Base-by-base conservation (phyloP, 2,797 vertebrate genomes). In the Sparus aurata region DNA sequence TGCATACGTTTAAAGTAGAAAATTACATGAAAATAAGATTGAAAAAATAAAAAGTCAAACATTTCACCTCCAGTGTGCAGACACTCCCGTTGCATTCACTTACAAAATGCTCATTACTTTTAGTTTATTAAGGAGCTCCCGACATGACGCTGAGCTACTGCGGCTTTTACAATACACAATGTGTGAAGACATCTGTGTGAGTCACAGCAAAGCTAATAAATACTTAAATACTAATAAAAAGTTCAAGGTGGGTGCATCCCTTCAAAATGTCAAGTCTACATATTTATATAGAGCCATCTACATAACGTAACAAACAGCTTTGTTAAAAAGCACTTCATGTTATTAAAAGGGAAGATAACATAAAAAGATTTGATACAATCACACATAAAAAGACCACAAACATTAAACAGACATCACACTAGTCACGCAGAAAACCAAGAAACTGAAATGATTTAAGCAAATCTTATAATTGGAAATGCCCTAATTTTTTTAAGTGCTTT, bases 401-500 rank as follows among this genome's bases (percentile, higher is more conserved):
- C 8, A 50, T 61, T 18, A 55, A 57, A 79, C 77, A 80, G 4
- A 58, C 60, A 59, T 69, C 55, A 23, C 57, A 78, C 49, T 73
- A 71, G 83, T 72, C 67, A 23, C 50, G 43, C 53, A 63, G 15
- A 67, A 63, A 75, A 80, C 59, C 73, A 76, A 83, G 59, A 73
- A 75, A 89, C 73, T 71, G 16, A 85, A 80, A 82, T 65, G 55
- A 80, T 75, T 84, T 73, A 79, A 69, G 72, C 61, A 64, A 62
- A 58, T 82, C 78, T 87, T 60, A 50, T 46, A 77, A 71, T 60
- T 65, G 58, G 69, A 80, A 88, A 76, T 69, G 57, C 47, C 49
- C 78, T 83, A 25, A 91, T 89, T 87, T 85, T 69, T 88, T 74
- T 79, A 81, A 88, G 79, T 83, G 79, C 68, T 65, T 66, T 12